phyloP scores from a whole-genome alignment of 2,113 vertebrate genomes.

The Thunnus maccoyii region DNA sequence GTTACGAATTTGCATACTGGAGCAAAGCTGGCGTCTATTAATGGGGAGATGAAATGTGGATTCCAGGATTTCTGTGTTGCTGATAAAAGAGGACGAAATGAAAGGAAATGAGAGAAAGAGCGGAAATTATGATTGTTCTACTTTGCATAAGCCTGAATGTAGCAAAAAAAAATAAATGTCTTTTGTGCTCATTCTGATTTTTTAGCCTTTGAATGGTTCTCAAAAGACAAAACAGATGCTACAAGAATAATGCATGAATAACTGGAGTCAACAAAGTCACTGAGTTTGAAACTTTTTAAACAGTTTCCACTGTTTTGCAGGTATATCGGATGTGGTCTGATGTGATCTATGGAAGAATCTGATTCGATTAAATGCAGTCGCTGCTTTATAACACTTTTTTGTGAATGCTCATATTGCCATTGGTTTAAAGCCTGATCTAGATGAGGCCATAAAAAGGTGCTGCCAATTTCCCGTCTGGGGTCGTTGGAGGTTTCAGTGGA shows the following conservation, averaged over 20 bases:
- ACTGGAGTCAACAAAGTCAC: slow-evolving; percentile 16
- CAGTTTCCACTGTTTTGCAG: slow-evolving; percentile 9
- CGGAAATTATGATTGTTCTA: slow-evolving; percentile 35
- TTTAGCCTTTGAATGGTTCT: slow-evolving; percentile 2
- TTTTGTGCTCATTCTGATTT: slow-evolving; percentile 34
- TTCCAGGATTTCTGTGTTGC: slow-evolving; percentile 38
- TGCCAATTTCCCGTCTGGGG: slow-evolving; percentile 61
- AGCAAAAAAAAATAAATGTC: neutral
- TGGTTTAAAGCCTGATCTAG: slow-evolving; percentile 46
- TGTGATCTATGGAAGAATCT: neutral
- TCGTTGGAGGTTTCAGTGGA: slow-evolving; percentile 33
- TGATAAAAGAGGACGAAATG: slow-evolving; percentile 54
- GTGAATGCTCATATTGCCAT: slow-evolving; percentile 1
- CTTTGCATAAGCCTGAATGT: slow-evolving; percentile 35
- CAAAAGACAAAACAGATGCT: slow-evolving; percentile 4
- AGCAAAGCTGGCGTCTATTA: slow-evolving; percentile 44
- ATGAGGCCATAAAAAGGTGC: slow-evolving; percentile 50
- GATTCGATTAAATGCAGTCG: slow-evolving; percentile 38
- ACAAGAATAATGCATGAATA: slow-evolving; percentile 9
- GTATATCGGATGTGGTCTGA: neutral
- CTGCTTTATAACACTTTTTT: slow-evolving; percentile 22
- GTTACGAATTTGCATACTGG: slow-evolving; percentile 49
- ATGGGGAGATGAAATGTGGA: slow-evolving; percentile 46
- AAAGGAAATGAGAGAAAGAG: slow-evolving; percentile 32
- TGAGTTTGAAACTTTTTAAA: neutral